A percentile compares a stretch with the other conserved stretches of the same genome.
Conservation (phyloP, 2,797 vertebrate genomes). For the Sternarchorhynchus goeldii region DNA sequence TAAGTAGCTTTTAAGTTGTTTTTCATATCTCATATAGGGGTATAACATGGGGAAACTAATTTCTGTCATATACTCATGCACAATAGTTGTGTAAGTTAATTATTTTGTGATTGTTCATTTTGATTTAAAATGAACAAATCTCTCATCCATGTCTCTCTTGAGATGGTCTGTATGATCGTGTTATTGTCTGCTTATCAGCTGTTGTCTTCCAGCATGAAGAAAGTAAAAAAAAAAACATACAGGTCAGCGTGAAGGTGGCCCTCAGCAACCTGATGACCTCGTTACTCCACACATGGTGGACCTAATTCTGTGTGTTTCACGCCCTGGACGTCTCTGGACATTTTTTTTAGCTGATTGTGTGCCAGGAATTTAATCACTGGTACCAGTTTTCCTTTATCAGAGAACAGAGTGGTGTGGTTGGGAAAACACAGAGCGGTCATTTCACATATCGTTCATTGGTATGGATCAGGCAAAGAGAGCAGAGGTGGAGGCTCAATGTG, state of each 20-base stretch:
- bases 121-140: too few species aligned
- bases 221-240: too few species aligned
- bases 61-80: neutral
- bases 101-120: too few species aligned
- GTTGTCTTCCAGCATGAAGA: too few species aligned
- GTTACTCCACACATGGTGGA: slow-evolving; percentile 24
- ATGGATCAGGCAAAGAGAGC: slow-evolving; percentile 47
- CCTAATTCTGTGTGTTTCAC: slow-evolving; percentile 32
- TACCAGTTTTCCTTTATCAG: slow-evolving; percentile 28
- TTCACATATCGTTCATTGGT: slow-evolving; percentile 29
- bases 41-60: neutral
- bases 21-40: neutral
- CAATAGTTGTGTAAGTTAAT: too few species aligned
- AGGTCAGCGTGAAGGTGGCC: too few species aligned
- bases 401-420: slow-evolving; percentile 3
- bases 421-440: slow-evolving; percentile 17
- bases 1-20: neutral
- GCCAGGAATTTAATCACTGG: neutral
- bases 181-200: too few species aligned
- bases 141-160: too few species aligned
- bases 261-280: slow-evolving; percentile 17
- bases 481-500: slow-evolving; percentile 36
- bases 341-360: neutral
- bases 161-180: too few species aligned
- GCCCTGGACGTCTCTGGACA: neutral